Evolutionary conservation across 2,113 vertebrate species (phyloP).

Genomic region (Brienomyrus longianalis): DNA sequence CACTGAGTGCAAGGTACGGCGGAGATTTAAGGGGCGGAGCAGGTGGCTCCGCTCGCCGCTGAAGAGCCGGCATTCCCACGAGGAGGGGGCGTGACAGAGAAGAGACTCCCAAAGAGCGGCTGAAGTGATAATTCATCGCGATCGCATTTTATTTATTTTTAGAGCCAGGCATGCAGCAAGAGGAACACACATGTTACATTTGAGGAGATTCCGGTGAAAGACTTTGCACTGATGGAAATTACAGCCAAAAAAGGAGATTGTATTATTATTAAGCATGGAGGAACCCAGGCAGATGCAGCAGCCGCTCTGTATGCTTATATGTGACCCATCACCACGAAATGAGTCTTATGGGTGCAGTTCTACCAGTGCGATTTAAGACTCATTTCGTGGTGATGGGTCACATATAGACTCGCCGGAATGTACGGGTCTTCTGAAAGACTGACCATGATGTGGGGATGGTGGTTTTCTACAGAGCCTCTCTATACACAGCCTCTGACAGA

Average conservation of each 20-base stretch:
- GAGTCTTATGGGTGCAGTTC: too few species aligned
- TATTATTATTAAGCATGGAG: neutral
- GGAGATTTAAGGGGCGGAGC: neutral
- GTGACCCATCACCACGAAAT: too few species aligned
- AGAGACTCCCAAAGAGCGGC: neutral
- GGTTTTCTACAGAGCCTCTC: neutral
- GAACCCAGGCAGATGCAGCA: neutral
- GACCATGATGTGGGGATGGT: neutral
- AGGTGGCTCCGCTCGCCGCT: neutral
- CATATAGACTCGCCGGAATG: neutral
- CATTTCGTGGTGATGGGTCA: too few species aligned
- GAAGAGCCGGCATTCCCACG: too few species aligned
- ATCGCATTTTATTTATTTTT: neutral
- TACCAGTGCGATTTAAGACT: too few species aligned
- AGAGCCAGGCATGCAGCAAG: neutral
- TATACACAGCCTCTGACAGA: neutral
- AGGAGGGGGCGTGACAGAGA: neutral
- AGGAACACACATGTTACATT: neutral
- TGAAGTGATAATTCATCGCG: neutral
- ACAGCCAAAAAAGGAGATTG: neutral
- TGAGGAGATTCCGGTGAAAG: neutral
- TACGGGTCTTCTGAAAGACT: neutral
- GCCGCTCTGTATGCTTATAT: neutral
- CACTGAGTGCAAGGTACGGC: neutral
- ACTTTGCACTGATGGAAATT: neutral